Conservation (phyloP, 2,113 vertebrate species). For the Pungitius pungitius region DNA sequence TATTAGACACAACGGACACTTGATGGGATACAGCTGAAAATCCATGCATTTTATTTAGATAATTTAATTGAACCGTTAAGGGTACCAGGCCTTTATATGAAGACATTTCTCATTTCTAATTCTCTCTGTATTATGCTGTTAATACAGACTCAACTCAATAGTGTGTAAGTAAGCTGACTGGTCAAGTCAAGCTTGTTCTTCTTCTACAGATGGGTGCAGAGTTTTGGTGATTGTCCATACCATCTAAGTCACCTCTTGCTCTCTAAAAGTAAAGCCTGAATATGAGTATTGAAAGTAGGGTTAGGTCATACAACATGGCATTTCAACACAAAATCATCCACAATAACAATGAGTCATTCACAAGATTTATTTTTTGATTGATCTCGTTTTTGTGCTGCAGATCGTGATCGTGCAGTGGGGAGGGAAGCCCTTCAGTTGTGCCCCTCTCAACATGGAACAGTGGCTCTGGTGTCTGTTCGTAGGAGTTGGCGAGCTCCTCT, state of each 20-base stretch:
- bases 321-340: neutral
- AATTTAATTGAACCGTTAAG: neutral
- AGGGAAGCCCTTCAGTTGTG: conserved; percentile 92
- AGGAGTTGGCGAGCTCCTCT: conserved; percentile 90
- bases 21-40: neutral
- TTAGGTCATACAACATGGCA: neutral
- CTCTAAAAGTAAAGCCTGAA: neutral
- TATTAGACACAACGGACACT: neutral
- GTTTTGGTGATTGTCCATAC: neutral
- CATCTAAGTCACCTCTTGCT: neutral
- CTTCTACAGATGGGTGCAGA: neutral
- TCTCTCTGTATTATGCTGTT: neutral
- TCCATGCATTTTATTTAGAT: neutral
- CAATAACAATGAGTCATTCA: neutral
- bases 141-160: neutral
- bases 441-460: conserved; percentile 88
- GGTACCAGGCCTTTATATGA: neutral
- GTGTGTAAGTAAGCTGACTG: neutral
- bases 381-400: conserved; percentile 72
- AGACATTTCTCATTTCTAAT: neutral
- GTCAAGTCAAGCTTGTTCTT: neutral
- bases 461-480: conserved; percentile 96
- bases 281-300: neutral
- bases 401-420: conserved; percentile 92
- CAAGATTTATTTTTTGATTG: neutral